A percentile compares a stretch with the other conserved stretches of the same genome.
Evolutionary conservation across 2,888 invertebrate genomes (phyloP).

Genomic region (Lingula anatina): DNA sequence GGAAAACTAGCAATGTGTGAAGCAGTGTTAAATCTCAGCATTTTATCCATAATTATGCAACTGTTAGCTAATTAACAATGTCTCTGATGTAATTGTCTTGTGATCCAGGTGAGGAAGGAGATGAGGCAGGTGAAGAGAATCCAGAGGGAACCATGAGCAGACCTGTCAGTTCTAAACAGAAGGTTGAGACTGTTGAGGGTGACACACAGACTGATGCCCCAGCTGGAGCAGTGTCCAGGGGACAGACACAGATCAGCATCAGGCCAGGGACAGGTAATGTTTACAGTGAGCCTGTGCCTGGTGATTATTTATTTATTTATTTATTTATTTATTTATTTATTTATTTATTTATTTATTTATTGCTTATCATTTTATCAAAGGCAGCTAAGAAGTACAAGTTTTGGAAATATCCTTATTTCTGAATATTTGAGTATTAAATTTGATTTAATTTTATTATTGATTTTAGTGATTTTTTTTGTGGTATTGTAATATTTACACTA

Average conservation of each 20-base stretch:
- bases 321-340: not conserved
- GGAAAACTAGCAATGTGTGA: too few relatives aligned
- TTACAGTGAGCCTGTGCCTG: not conserved
- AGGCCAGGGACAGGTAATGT: conserved; percentile 7
- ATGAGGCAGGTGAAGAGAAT: conserved; percentile 27
- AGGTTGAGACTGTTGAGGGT: conserved; percentile 7
- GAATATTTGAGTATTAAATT: too few relatives aligned
- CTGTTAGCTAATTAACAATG: too few relatives aligned
- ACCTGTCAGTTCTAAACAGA: conserved; percentile 29
- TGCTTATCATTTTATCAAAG: too few relatives aligned
- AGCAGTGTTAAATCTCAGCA: too few relatives aligned
- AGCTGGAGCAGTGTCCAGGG: conserved; percentile 5
- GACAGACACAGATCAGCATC: not conserved
- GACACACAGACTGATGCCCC: not conserved
- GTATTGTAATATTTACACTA: not conserved
- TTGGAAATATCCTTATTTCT: too few relatives aligned
- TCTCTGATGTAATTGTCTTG: too few relatives aligned
- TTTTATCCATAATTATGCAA: too few relatives aligned
- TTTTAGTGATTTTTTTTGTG: too few relatives aligned
- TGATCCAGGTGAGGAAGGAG: conserved; percentile 12
- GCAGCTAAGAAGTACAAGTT: too few relatives aligned
- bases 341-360: not conserved
- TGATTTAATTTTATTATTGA: too few relatives aligned
- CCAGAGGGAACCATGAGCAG: conserved; percentile 34
- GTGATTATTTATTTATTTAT: not conserved